Evolutionary conservation across 2,113 vertebrate genomes (phyloP).

Genomic region (Syrmaticus mikado): DNA sequence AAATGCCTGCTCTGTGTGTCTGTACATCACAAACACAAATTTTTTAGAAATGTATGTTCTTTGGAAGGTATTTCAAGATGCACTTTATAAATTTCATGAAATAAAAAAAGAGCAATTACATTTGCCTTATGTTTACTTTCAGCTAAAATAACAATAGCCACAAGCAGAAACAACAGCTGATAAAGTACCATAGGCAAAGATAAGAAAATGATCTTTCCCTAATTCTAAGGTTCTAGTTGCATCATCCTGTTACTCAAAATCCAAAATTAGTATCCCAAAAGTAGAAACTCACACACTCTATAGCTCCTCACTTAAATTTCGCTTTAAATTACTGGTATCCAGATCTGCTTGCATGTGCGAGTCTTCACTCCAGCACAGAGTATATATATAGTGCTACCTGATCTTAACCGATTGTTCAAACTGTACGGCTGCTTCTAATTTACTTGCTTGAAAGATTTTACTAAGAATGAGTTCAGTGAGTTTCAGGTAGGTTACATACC

Average conservation of each 20-base stretch:
- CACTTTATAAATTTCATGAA: too few species aligned
- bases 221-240: not conserved
- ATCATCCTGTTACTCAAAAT: not conserved
- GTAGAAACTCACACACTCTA: rapidly evolving
- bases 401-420: not conserved
- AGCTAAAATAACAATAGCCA: too few species aligned
- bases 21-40: not conserved
- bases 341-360: rapidly evolving
- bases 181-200: not conserved
- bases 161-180: not conserved
- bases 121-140: too few species aligned
- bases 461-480: not conserved
- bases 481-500: not conserved
- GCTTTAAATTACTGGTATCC: not conserved
- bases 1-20: not conserved
- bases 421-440: not conserved
- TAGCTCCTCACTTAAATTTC: not conserved
- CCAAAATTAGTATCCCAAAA: not conserved
- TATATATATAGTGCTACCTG: rapidly evolving
- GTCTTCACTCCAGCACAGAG: not conserved
- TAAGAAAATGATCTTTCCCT: not conserved
- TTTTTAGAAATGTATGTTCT: not conserved
- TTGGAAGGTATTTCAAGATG: not conserved
- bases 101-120: too few species aligned
- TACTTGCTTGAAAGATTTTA: not conserved